A percentile compares a stretch with the other conserved stretches of the same genome.
Evolutionary conservation across 1,140 invertebrate genomes (phyloP).

Genomic region (Phymastichus coffea): DNA sequence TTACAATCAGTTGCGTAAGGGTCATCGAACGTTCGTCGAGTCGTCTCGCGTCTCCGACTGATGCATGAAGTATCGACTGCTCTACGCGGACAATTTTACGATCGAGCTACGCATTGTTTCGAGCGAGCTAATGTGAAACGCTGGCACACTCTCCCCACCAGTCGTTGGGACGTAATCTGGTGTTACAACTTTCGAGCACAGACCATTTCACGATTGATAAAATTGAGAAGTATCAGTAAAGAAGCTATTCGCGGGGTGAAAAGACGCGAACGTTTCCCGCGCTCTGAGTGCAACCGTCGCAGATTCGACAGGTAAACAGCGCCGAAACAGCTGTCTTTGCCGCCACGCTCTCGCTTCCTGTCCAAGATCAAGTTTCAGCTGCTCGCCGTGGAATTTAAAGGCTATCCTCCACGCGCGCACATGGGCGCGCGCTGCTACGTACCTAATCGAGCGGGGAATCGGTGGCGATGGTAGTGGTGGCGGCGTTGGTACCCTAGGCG

Average conservation of each 20-base stretch:
- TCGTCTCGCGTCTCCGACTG: background rate
- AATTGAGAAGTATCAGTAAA: background rate
- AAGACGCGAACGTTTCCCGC: too few species aligned
- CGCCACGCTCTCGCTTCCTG: background rate
- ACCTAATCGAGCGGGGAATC: conserved; percentile 7
- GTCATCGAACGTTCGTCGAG: conserved; percentile 1
- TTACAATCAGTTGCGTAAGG: background rate
- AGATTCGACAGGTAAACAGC: background rate
- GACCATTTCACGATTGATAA: background rate
- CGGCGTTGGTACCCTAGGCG: conserved; percentile 3
- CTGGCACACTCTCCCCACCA: too few species aligned
- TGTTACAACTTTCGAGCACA: too few species aligned
- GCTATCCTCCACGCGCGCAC: background rate
- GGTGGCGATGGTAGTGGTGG: too few species aligned
- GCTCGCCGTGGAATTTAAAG: background rate
- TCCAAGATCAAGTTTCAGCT: conserved; percentile 2
- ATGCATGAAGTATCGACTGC: background rate
- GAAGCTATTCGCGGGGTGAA: background rate
- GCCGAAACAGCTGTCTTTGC: background rate
- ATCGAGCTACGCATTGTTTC: too few species aligned
- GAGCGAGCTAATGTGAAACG: too few species aligned
- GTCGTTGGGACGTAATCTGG: too few species aligned
- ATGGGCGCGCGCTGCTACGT: background rate
- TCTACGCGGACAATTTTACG: background rate
- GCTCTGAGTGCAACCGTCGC: too few species aligned